A percentile compares a stretch with the other conserved stretches of the same genome.
phyloP scores from a whole-genome alignment of 2,888 invertebrate species.

The Drosophila lutescens region DNA sequence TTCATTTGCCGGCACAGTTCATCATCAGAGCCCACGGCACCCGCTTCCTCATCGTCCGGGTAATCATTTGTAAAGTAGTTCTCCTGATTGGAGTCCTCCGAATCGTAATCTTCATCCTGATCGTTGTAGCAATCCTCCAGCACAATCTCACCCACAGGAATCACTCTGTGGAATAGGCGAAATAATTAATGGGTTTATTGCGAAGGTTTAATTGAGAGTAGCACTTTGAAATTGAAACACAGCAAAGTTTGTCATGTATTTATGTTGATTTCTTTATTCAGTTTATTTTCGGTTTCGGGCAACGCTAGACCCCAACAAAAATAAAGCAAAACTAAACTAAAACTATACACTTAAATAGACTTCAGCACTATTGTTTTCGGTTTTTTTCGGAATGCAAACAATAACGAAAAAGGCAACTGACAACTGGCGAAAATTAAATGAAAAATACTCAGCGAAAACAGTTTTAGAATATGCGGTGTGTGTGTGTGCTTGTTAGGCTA shows the following conservation, averaged over 20 bases:
- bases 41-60: conserved; percentile 87
- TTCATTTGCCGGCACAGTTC: conserved; percentile 87
- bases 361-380: conserved; percentile 47
- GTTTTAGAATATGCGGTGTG: conserved; percentile 9
- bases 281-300: conserved; percentile 33
- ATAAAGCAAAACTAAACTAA: conserved; percentile 38
- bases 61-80: conserved; percentile 92
- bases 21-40: conserved; percentile 85
- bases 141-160: conserved; percentile 76
- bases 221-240: conserved; percentile 37
- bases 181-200: conserved; percentile 1
- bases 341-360: conserved; percentile 59
- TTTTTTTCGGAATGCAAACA: conserved; percentile 52
- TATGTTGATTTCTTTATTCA: conserved; percentile 36
- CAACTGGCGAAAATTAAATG: conserved; percentile 9
- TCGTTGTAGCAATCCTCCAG: conserved; percentile 82
- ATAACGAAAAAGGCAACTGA: conserved; percentile 23
- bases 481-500: conserved; percentile 11
- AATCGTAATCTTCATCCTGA: conserved; percentile 85
- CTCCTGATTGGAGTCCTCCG: conserved; percentile 91
- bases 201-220: background rate
- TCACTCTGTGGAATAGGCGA: conserved; percentile 68
- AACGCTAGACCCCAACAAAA: conserved; percentile 34
- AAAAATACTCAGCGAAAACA: conserved; percentile 39
- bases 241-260: conserved; percentile 18